Evolutionary conservation across 2,113 vertebrate genomes (phyloP).

Genomic region (Mugil cephalus): DNA sequence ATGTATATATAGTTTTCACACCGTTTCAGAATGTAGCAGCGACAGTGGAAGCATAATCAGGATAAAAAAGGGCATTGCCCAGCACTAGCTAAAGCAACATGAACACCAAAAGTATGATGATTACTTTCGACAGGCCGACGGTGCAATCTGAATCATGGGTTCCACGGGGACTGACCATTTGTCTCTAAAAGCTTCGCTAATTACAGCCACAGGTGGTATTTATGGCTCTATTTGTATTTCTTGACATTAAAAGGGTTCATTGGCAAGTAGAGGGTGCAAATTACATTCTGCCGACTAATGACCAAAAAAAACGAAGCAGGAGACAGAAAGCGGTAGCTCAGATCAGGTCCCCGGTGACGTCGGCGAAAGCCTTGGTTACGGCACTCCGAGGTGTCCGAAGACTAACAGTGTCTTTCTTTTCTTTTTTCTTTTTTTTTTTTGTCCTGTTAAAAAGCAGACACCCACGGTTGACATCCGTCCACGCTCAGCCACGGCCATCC

Average conservation of each 20-base stretch:
- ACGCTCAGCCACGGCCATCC: constrained; percentile 94
- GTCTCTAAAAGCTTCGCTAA: constrained; percentile 49
- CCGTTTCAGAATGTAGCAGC: not conserved
- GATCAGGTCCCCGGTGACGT: constrained; percentile 30
- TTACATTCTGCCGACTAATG: constrained; percentile 50
- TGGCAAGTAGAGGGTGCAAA: constrained; percentile 62
- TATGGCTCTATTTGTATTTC: constrained; percentile 45
- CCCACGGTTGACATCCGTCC: constrained; percentile 98
- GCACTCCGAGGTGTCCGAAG: not conserved
- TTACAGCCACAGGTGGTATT: constrained; percentile 54
- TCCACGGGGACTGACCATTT: constrained; percentile 39
- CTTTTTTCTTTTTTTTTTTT: no score
- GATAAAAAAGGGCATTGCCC: constrained; percentile 50
- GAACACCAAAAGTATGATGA: constrained; percentile 19
- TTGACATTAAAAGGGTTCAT: constrained; percentile 50
- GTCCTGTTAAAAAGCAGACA: constrained; percentile 91
- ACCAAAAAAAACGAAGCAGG: constrained; percentile 34
- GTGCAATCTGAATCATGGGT: constrained; percentile 59
- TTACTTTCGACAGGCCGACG: constrained; percentile 43
- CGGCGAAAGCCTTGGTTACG: constrained; percentile 10
- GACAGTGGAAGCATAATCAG: constrained; percentile 5
- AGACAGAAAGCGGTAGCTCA: constrained; percentile 37
- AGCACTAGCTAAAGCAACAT: constrained; percentile 64
- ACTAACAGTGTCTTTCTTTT: constrained; percentile 62
- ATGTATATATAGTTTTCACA: not conserved